phyloP scores from a whole-genome alignment of 2,113 vertebrate genomes.

The Pedetes capensis region DNA sequence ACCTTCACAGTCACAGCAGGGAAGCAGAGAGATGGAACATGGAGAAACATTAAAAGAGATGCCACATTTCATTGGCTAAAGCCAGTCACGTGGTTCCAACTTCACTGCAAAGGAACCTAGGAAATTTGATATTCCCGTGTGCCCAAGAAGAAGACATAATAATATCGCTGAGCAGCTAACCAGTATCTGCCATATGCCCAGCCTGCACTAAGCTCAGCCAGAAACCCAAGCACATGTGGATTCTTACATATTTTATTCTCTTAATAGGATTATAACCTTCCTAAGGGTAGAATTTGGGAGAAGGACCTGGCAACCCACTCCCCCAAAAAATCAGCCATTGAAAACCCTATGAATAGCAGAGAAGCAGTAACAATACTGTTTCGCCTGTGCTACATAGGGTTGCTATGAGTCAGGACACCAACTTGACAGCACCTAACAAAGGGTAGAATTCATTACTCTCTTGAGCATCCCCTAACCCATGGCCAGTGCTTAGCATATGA shows the following conservation, averaged over 20 bases:
- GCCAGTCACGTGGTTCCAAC: background rate
- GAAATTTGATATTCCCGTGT: background rate
- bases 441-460: background rate
- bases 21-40: background rate
- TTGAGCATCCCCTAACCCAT: background rate
- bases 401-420: too few species aligned
- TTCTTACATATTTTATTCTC: background rate
- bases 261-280: background rate
- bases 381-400: too few species aligned
- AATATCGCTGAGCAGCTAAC: background rate
- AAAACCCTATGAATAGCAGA: too few species aligned
- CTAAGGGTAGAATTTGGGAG: background rate
- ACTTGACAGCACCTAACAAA: too few species aligned
- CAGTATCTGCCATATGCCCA: background rate
- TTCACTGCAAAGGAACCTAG: background rate
- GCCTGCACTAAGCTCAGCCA: background rate
- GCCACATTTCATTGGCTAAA: background rate
- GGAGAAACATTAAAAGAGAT: background rate
- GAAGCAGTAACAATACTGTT: too few species aligned
- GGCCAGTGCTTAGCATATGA: background rate
- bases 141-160: background rate
- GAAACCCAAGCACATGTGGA: background rate
- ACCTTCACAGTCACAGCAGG: background rate
- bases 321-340: too few species aligned
- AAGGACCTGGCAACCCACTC: too few species aligned